Base-by-base conservation (phyloP, 1,140 invertebrate genomes). In the Temnothorax nylanderi region DNA sequence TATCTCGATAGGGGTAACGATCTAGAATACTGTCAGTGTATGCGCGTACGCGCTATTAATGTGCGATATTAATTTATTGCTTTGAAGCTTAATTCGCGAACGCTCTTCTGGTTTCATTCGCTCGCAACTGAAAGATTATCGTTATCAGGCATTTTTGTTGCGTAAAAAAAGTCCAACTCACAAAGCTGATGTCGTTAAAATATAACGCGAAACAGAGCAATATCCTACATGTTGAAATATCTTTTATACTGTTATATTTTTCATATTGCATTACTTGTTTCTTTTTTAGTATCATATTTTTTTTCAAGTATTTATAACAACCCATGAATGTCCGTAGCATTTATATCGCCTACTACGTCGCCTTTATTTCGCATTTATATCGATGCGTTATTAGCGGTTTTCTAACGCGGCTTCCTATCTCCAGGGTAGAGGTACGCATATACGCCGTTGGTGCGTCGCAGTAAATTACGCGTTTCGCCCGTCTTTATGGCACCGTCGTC, bases 391-490 rank as follows among this genome's bases (percentile, higher is more conserved):
- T 58, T 82, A 56, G n/a, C 37, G 37, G n/a, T 49, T 18, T 60
- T 47, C 47, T 44, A 18, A 21, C 18, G 51, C 49, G 34, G n/a
- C 4, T 51, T 32, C 7, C 34, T 56, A 41, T 21, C 44, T 54
- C 8, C n/a, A 21, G 3, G 13, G 7, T n/a, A 37, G 26, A n/a
- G 26, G 1, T 26, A 64, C 32, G 32, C 18, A 26, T 1, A 65
- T 81, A 56, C n/a, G 49, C 21, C 3, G 49, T 16, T 32, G 18
- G 13, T 69, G 18, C 67, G 54, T 47, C n/a, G 80, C 51, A 26
- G 11, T 74, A 60, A 60, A 75, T 82, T 75, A 74, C 80, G 18
- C 69, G n/a, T 74, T 72, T 37, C 41, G 18, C 41, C 26, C n/a
- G 41, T 74, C 54, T 84, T 75, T 84, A 75, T 75, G 80, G 21